Conservation (phyloP, 2,797 vertebrate genomes). For the Emys orbicularis region DNA sequence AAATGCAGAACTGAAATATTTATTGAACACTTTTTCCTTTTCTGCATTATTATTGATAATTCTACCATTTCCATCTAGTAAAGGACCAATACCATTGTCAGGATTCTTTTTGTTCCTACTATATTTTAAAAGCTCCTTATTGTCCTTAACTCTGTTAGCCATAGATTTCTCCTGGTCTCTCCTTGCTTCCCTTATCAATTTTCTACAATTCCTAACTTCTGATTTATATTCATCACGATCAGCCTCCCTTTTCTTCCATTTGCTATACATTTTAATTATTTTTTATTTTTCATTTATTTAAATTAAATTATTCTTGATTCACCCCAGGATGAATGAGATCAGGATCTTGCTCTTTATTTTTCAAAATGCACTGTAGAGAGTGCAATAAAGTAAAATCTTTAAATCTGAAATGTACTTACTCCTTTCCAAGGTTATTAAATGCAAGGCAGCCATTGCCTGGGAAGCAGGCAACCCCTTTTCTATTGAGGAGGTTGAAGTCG, state of each 20-base stretch:
- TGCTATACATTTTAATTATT: neutral
- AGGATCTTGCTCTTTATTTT: neutral
- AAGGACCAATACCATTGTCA: neutral
- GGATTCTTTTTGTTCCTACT: neutral
- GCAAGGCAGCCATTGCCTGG: constrained; percentile 86
- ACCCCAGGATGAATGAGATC: neutral
- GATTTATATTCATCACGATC: neutral
- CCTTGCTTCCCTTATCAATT: neutral
- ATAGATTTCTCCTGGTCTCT: neutral
- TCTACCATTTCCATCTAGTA: neutral
- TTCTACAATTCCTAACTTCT: neutral
- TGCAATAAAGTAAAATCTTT: neutral
- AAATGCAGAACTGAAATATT: neutral
- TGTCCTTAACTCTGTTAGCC: neutral
- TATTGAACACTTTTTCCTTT: neutral
- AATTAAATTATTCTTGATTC: neutral
- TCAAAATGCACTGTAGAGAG: neutral
- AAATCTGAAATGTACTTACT: neutral
- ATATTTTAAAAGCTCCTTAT: neutral
- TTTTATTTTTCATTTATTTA: neutral
- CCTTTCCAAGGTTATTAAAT: constrained; percentile 82
- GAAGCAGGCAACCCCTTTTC: constrained; percentile 81
- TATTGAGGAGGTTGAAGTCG: constrained; percentile 86
- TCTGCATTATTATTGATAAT: neutral
- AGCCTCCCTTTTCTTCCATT: neutral